Evolutionary conservation across 1,140 invertebrate species (phyloP).

Genomic region (Drosophila tani): DNA sequence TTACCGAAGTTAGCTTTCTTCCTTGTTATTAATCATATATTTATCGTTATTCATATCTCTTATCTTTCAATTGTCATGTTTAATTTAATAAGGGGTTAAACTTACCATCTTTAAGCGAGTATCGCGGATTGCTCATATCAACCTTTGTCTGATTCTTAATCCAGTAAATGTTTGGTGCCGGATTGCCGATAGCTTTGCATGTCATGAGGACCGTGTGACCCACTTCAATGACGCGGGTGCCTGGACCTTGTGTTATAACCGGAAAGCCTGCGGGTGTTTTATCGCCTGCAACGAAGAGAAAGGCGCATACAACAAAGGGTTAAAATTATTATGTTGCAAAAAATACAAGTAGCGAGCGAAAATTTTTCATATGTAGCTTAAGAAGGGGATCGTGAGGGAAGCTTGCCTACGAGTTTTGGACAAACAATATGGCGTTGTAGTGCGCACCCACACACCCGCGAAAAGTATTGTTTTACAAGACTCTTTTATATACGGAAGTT

Average conservation of each 20-base stretch:
- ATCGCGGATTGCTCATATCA: conserved; percentile 93
- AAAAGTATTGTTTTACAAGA: conserved; percentile 81
- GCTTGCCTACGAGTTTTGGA: conserved; percentile 50
- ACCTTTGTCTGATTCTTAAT: conserved; percentile 96
- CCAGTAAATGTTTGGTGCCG: conserved; percentile 95
- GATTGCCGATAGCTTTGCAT: conserved; percentile 94
- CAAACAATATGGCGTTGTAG: conserved; percentile 71
- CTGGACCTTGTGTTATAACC: conserved; percentile 91
- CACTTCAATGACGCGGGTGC: conserved; percentile 96
- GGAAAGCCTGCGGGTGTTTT: conserved; percentile 96
- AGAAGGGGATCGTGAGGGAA: conserved; percentile 2
- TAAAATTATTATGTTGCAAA: conserved; percentile 73
- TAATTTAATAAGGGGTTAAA: conserved; percentile 45
- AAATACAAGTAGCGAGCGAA: conserved; percentile 33
- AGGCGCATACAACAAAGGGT: conserved; percentile 49
- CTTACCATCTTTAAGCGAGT: conserved; percentile 93
- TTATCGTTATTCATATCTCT: background rate
- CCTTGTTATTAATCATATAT: background rate
- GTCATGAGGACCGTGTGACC: conserved; percentile 95
- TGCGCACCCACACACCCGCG: conserved; percentile 9
- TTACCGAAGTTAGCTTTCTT: too few species aligned
- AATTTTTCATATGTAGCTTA: conserved; percentile 39
- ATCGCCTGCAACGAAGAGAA: conserved; percentile 87
- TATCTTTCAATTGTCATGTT: background rate
- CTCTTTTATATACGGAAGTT: conserved; percentile 80